Evolutionary conservation across 2,113 vertebrate species (phyloP), one percentile per base, ranked within the genome.

Genomic region (Nothocercus nigrocapillus): DNA sequence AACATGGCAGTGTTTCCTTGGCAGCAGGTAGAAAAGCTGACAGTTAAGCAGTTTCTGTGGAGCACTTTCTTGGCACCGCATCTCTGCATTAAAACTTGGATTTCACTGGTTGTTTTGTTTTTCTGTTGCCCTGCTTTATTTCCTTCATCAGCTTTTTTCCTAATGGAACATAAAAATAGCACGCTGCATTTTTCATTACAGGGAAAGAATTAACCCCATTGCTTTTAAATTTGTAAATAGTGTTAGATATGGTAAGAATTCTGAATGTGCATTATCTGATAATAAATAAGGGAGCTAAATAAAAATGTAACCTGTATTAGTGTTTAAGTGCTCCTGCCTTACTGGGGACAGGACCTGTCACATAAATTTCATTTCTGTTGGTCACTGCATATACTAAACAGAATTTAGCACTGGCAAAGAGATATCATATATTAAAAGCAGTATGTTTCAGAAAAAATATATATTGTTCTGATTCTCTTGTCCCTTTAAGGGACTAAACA

Each of bases 1-100:
- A 96, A 95, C 80, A 94, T 89, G 96, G 93, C 63, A 84, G 54
- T 86, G 73, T 94, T 95, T 95, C 95, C 91, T 95, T 96, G 95
- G 95, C 95, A 94, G 80, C 77, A 96, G 94, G 88, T 95, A 92
- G 83, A 89, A 92, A 95, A 90, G 69, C 82, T 96, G 96, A 88
- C 94, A 91, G 92, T 88, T 89, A 61, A 53, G 93, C 82, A 44
- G 68, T 72, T 91, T 91, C 86, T 94, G 78, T 92, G 86, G 80
- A 96, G 90, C 90, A 32, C 69, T 85, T 95, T 94, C 88, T 92
- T 97, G 96, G 94, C 93, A 78, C 78, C 76, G 27, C 18, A 62
- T 38, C 0, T 27, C 58, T 85, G 74, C 49, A 61, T 74, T 90
- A 87, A 77, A 92, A 75, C 74, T 89, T 81, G 93, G 88, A 95